Conservation (phyloP, 1,140 invertebrate species). For the Monomorium pharaonis region DNA sequence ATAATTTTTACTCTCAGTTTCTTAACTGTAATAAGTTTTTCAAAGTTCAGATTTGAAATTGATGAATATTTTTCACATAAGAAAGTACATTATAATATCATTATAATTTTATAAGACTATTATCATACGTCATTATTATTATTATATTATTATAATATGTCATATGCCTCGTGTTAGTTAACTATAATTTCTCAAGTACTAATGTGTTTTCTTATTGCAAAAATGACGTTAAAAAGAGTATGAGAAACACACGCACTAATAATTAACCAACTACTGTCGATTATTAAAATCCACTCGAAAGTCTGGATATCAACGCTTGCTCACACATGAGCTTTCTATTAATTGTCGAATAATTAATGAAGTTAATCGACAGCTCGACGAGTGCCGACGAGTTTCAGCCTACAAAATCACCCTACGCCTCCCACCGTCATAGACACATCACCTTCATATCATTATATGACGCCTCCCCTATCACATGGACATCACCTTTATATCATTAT, state of each 20-base stretch:
- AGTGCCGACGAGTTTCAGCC: constrained; percentile 76
- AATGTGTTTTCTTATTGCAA: background rate
- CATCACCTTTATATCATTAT: constrained; percentile 81
- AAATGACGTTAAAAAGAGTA: background rate
- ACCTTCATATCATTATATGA: constrained; percentile 81
- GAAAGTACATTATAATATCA: background rate
- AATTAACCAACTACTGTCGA: constrained; percentile 55
- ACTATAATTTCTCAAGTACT: background rate
- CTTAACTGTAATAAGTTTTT: background rate
- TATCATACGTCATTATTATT: too few relatives aligned
- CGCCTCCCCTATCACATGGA: constrained; percentile 46
- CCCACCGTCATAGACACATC: constrained; percentile 57
- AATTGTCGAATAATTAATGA: constrained; percentile 82
- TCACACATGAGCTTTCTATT: constrained; percentile 68
- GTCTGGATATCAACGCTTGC: constrained; percentile 66
- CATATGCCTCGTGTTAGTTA: background rate
- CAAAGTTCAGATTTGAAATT: background rate
- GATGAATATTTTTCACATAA: background rate
- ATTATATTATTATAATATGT: too few relatives aligned
- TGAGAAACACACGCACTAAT: background rate
- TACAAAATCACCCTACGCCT: constrained; percentile 47
- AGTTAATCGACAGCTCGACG: constrained; percentile 82
- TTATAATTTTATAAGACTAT: too few relatives aligned
- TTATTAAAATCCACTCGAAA: constrained; percentile 79
- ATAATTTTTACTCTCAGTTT: background rate